Conservation (phyloP, 2,797 vertebrate genomes). For the Salmo trutta region DNA sequence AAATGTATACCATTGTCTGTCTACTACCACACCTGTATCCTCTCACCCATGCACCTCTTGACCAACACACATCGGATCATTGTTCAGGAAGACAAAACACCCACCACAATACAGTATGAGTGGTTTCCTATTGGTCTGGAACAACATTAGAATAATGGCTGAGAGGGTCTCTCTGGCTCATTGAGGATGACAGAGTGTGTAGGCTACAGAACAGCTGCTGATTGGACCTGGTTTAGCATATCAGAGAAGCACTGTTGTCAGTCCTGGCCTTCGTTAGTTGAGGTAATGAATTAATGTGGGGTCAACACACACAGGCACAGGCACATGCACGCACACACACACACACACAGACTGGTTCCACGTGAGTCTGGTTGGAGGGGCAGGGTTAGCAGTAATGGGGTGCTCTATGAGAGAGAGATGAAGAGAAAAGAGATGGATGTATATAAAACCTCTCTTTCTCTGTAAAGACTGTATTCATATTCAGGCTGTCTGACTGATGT, state of each 20-base stretch:
- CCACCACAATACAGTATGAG: slow-evolving; percentile 65
- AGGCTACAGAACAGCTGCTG: slow-evolving; percentile 61
- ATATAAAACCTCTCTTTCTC: slow-evolving; percentile 64
- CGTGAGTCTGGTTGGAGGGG: slow-evolving; percentile 22
- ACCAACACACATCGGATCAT: slow-evolving; percentile 54
- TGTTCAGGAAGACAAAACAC: slow-evolving; percentile 69
- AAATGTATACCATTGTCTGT: background rate
- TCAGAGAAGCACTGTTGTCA: slow-evolving; percentile 75
- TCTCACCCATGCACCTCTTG: slow-evolving; percentile 46
- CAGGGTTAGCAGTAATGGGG: slow-evolving; percentile 61
- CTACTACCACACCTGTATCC: slow-evolving; percentile 59
- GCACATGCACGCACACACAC: background rate
- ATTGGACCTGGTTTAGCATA: slow-evolving; percentile 74
- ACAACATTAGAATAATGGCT: slow-evolving; percentile 65
- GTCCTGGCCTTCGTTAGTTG: slow-evolving; percentile 60
- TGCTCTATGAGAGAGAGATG: slow-evolving; percentile 31
- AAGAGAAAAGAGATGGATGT: slow-evolving; percentile 50
- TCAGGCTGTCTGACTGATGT: slow-evolving; percentile 71
- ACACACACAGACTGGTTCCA: slow-evolving; percentile 23
- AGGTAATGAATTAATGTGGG: slow-evolving; percentile 71
- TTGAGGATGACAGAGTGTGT: slow-evolving; percentile 57
- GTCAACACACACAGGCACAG: slow-evolving; percentile 25
- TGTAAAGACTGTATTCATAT: slow-evolving; percentile 61
- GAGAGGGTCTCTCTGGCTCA: slow-evolving; percentile 49
- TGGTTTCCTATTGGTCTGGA: slow-evolving; percentile 72